Conservation (phyloP, 2,797 vertebrate species). For the Tiaroga cobitis region DNA sequence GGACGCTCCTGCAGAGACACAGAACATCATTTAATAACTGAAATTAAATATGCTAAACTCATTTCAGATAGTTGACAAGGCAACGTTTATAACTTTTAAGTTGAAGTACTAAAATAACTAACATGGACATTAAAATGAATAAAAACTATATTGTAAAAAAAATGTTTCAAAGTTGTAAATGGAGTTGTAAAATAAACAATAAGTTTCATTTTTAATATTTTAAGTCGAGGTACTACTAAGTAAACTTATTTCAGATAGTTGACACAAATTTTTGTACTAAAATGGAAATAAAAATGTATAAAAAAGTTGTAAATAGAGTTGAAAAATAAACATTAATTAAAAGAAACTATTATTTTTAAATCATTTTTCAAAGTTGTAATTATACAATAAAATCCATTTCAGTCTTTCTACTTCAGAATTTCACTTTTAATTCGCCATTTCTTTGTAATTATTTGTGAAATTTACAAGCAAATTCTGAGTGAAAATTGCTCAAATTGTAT, state of each 20-base stretch:
- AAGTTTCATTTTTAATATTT: too few relatives aligned
- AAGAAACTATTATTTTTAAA: too few relatives aligned
- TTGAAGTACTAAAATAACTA: not conserved
- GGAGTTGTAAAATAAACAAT: too few relatives aligned
- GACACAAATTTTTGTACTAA: not conserved
- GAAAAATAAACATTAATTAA: too few relatives aligned
- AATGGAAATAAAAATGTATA: not conserved
- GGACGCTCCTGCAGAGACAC: constrained; percentile 81
- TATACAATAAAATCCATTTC: not conserved
- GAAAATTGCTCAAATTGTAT: not conserved
- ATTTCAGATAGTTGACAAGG: too few relatives aligned
- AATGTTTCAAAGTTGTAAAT: too few relatives aligned
- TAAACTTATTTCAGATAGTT: not conserved
- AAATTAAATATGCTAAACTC: too few relatives aligned
- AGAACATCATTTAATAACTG: too few relatives aligned
- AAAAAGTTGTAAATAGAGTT: not conserved
- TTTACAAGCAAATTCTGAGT: not conserved
- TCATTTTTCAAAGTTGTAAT: too few relatives aligned
- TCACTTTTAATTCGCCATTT: not conserved
- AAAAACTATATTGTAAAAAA: not conserved
- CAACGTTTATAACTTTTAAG: too few relatives aligned
- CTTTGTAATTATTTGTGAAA: not conserved
- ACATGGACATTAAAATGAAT: not conserved
- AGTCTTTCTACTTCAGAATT: not conserved
- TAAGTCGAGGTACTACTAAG: too few relatives aligned